Evolutionary conservation across 2,797 vertebrate species (phyloP), one percentile per base, ranked within the genome.

Genomic region (Telmatherina bonti): DNA sequence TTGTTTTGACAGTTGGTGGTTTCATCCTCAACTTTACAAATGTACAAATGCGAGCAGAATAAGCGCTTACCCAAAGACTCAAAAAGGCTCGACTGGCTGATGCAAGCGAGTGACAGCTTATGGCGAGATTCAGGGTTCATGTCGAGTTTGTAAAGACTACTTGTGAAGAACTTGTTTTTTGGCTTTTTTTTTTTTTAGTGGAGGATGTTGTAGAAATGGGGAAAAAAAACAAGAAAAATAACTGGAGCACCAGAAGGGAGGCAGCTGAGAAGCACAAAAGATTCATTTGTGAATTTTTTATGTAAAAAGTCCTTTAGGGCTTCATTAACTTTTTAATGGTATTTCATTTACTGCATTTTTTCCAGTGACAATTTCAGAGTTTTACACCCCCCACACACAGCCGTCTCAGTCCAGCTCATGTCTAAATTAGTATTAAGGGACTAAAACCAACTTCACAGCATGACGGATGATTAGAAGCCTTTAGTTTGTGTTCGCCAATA

Each of bases 21-120:
- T 70, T 43, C 58, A 52, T 51, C 52, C 45, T 57, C 6, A 29
- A 52, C 55, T 73, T 76, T 56, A 78, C 59, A 76, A 56, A 67
- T 57, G 31, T 67, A 24, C 72, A 84, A 84, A 87, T 73, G 74
- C 69, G 74, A 77, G 80, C 71, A 49, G 61, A 61, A 1, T 76
- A 85, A 84, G 58, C 74, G 65, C 65, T 66, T 76, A 72, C 52
- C 80, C 77, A 24, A 4, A 72, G 81, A 78, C 75, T 70, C 45
- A 51, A 69, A 83, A 38, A 27, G 55, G 63, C 67, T 75, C 60
- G 53, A 63, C 62, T 53, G 79, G 73, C 76, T 88, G 85, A 87
- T 77, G 88, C 70, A 85, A 87, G 64, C 73, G 58, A 74, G 64
- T 64, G 81, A 87, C 73, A 90, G 82, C 79, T 88, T 74, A 51